Percentiles rank a stretch among this genome's conserved stretches.
Conservation (phyloP, 2,888 invertebrate genomes). For the Yponomeuta cagnagella region DNA sequence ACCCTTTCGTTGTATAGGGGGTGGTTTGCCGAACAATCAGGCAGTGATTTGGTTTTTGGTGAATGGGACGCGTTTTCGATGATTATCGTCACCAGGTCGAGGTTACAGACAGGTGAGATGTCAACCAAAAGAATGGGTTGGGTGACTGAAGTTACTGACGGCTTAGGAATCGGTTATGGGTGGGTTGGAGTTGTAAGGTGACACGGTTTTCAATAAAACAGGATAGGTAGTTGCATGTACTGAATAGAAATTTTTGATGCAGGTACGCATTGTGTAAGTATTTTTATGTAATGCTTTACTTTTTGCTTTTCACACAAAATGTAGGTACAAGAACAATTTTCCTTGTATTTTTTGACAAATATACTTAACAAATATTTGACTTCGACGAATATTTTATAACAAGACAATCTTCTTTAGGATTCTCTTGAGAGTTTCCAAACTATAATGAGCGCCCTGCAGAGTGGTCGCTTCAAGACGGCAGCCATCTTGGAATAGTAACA, state of each 20-base stretch:
- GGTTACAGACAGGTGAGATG: constrained; percentile 73
- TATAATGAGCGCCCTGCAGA: background rate
- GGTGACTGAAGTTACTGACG: constrained; percentile 18
- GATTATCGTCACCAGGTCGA: constrained; percentile 57
- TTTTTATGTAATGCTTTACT: constrained; percentile 14
- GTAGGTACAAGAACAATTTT: too few relatives aligned
- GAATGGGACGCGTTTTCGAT: constrained; percentile 56
- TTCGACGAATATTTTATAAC: too few relatives aligned
- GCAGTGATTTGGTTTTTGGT: constrained; percentile 33
- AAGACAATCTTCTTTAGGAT: background rate
- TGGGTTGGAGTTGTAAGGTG: constrained; percentile 46
- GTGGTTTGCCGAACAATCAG: constrained; percentile 57
- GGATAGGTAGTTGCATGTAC: constrained; percentile 38
- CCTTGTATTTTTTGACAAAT: too few relatives aligned
- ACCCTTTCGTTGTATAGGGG: constrained; percentile 57
- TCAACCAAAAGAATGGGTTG: constrained; percentile 58
- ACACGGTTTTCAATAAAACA: constrained; percentile 41
- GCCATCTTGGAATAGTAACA: constrained; percentile 16
- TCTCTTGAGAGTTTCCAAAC: background rate
- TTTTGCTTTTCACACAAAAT: constrained; percentile 2
- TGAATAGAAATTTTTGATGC: constrained; percentile 26
- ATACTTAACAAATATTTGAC: too few relatives aligned
- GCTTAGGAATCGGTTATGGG: constrained; percentile 27
- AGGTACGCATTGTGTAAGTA: background rate
- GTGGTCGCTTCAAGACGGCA: constrained; percentile 20